A percentile compares a stretch with the other conserved stretches of the same genome.
These are phyloP conservation scores for Sparidentex hasta DNA, from an alignment of 2,797 vertebrate genomes.

Conservation along the genomic window DNA sequence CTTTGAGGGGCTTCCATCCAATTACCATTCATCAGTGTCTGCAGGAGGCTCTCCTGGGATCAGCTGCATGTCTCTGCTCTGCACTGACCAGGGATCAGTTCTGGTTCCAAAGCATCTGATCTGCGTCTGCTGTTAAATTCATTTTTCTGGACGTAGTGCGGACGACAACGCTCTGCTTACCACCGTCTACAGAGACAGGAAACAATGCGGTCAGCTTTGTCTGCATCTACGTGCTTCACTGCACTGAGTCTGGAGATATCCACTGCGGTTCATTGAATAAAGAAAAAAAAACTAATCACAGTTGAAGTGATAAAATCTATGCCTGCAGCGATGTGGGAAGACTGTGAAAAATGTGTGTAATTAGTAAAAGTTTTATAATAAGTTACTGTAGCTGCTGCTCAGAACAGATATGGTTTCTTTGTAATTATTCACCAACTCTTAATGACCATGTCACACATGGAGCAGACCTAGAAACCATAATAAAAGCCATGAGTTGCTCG, in stretches of 20 bases:
- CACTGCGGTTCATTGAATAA: conserved; percentile 1
- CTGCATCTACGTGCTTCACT: conserved; percentile 14
- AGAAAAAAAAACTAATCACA: background rate
- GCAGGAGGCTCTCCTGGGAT: conserved; percentile 69
- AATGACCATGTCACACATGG: background rate
- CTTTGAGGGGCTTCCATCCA: conserved; percentile 73
- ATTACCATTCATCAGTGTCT: conserved; percentile 84
- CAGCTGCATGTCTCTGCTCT: conserved; percentile 48
- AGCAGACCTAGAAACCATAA: background rate
- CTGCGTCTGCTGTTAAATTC: conserved; percentile 31
- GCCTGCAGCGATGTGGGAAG: background rate
- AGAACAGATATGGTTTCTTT: background rate
- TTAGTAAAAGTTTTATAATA: background rate
- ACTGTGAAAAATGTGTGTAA: background rate
- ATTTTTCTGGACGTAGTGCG: conserved; percentile 36
- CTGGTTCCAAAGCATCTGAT: conserved; percentile 53
- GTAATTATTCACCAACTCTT: background rate
- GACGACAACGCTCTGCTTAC: conserved; percentile 7
- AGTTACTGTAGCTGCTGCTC: background rate
- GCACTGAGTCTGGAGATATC: conserved; percentile 1
- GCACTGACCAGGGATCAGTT: conserved; percentile 66
- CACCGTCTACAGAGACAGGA: conserved; percentile 9
- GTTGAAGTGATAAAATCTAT: background rate
- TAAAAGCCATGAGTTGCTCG: background rate
- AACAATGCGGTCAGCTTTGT: conserved; percentile 16